A percentile compares a stretch with the other conserved stretches of the same genome.
Conservation (phyloP, 37 sponge, comb jelly and placozoan species). For the Cladorhizidae sp. region DNA sequence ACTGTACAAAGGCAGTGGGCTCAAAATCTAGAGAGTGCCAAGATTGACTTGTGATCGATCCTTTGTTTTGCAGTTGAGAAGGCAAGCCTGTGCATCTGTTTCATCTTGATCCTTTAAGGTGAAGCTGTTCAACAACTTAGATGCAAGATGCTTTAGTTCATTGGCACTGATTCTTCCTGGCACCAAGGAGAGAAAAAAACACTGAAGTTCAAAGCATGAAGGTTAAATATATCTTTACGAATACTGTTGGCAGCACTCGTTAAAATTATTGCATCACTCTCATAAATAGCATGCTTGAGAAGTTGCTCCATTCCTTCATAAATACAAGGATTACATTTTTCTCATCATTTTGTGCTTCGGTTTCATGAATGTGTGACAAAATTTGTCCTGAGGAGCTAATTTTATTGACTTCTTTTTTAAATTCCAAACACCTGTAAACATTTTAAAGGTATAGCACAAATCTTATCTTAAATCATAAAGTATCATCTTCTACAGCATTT, state of each 20-base stretch:
- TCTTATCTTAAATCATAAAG: neutral
- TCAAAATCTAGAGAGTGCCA: no score
- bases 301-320: conserved; percentile 36
- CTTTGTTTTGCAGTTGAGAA: conserved; percentile 18
- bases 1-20: conserved; percentile 16
- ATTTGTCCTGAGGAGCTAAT: neutral
- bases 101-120: conserved; percentile 20
- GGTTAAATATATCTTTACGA: neutral
- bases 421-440: neutral
- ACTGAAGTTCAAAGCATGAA: neutral
- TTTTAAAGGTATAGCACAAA: conserved; percentile 5
- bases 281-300: conserved; percentile 17
- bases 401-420: neutral
- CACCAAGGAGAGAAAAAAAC: conserved; percentile 10
- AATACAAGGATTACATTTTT: conserved; percentile 21
- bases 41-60: no score
- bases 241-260: conserved; percentile 8
- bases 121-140: neutral
- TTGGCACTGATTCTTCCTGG: conserved; percentile 31
- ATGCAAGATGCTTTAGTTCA: neutral
- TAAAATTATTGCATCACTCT: conserved; percentile 6
- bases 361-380: conserved; percentile 6
- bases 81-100: conserved; percentile 20
- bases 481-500: conserved; percentile 19
- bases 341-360: conserved; percentile 34